phyloP scores from a whole-genome alignment of 2,888 invertebrate species.

The Eilema depressum region DNA sequence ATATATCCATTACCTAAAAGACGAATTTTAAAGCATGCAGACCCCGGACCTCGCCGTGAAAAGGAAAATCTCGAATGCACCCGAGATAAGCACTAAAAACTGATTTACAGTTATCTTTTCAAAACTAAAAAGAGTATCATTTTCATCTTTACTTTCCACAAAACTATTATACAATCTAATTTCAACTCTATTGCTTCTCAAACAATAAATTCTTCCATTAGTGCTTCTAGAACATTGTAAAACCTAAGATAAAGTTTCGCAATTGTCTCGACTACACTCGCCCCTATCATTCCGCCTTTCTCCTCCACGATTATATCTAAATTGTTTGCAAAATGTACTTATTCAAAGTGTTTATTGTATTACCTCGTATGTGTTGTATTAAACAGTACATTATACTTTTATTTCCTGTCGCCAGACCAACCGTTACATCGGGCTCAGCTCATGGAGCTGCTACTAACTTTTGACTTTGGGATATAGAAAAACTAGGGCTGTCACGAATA shows the following conservation, averaged over 20 bases:
- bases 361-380: constrained; percentile 38
- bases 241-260: constrained; percentile 30
- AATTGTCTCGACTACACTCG: constrained; percentile 19
- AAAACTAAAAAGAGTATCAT: constrained; percentile 6
- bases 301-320: constrained; percentile 38
- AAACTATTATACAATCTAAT: constrained; percentile 27
- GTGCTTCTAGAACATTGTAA: constrained; percentile 26
- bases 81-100: background rate
- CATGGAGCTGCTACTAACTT: constrained; percentile 62
- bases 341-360: constrained; percentile 34
- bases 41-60: too few relatives aligned
- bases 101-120: background rate
- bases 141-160: constrained; percentile 13
- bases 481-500: constrained; percentile 64
- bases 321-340: constrained; percentile 35
- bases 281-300: constrained; percentile 17
- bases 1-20: too few relatives aligned
- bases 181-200: constrained; percentile 43
- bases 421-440: constrained; percentile 63
- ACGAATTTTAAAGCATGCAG: too few relatives aligned
- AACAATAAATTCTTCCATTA: constrained; percentile 28
- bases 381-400: constrained; percentile 54
- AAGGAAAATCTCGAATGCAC: background rate
- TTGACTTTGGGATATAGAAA: constrained; percentile 62
- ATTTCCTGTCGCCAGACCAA: constrained; percentile 54